phyloP scores from a whole-genome alignment of 2,888 invertebrate species.

The Perizoma affinitatum region DNA sequence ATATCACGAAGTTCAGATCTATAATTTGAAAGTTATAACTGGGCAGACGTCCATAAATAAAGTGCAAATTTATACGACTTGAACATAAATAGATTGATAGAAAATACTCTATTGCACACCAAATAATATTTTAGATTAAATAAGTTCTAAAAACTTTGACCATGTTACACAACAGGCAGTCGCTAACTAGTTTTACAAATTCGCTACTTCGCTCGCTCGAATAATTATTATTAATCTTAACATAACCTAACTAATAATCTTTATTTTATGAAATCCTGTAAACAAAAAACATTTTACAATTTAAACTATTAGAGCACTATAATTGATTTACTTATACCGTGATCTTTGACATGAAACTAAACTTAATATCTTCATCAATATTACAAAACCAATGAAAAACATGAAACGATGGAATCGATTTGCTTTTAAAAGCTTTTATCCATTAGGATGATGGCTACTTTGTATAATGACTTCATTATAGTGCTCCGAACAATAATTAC shows the following conservation, averaged over 20 bases:
- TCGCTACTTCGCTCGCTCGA: no score
- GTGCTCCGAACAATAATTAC: constrained; percentile 54
- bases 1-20: no score
- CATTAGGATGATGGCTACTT: constrained; percentile 70
- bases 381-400: constrained; percentile 55
- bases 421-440: constrained; percentile 77
- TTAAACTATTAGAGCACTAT: constrained; percentile 8
- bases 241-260: no score
- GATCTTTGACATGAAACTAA: constrained; percentile 17
- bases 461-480: constrained; percentile 71
- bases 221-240: background rate
- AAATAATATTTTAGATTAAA: no score
- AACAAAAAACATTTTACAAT: constrained; percentile 8
- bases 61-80: no score
- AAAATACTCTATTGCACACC: no score
- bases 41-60: no score
- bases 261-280: background rate
- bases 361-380: constrained; percentile 30
- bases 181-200: no score
- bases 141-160: no score
- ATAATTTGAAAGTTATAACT: no score
- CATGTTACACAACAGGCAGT: no score
- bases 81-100: no score
- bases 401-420: constrained; percentile 60
- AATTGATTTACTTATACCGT: constrained; percentile 19